Percentiles rank a stretch among this genome's conserved stretches.
These are phyloP conservation scores for Patagioenas fasciata DNA, from an alignment of 2,113 vertebrate genomes.

Conservation along the genomic window DNA sequence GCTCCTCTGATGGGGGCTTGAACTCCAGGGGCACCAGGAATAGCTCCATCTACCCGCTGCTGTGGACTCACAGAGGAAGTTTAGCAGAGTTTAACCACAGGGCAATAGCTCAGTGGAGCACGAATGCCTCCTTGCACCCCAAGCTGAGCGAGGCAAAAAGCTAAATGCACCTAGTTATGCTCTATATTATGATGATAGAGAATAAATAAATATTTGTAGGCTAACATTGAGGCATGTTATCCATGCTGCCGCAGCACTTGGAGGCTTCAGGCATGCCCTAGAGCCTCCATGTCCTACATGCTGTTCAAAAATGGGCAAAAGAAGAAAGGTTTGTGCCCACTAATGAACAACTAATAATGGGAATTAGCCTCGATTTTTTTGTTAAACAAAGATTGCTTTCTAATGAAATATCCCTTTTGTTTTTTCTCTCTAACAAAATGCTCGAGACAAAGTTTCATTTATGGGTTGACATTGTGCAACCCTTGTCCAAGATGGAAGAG, in stretches of 20 bases:
- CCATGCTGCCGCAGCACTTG: rapidly evolving
- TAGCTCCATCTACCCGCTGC: neutral
- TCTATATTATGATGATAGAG: neutral
- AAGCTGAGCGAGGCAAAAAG: neutral
- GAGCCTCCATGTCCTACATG: neutral
- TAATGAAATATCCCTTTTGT: neutral
- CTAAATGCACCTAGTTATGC: neutral
- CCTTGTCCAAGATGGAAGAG: neutral
- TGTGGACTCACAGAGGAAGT: neutral
- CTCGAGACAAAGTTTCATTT: neutral
- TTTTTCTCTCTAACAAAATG: neutral
- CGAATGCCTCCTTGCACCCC: neutral
- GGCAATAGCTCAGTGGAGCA: neutral
- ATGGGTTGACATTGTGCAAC: neutral
- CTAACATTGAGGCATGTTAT: rapidly evolving
- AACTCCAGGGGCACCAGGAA: neutral
- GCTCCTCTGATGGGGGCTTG: conserved; percentile 23
- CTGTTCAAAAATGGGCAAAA: neutral
- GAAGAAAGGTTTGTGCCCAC: neutral
- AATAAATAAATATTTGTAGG: neutral
- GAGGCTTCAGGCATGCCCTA: neutral
- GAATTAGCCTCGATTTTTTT: neutral
- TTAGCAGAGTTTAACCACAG: neutral
- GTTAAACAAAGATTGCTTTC: neutral
- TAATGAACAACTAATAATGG: neutral